Evolutionary conservation across 1,140 invertebrate species (phyloP), one percentile per base, ranked within the genome.

Genomic region (Platorchestia sp.): DNA sequence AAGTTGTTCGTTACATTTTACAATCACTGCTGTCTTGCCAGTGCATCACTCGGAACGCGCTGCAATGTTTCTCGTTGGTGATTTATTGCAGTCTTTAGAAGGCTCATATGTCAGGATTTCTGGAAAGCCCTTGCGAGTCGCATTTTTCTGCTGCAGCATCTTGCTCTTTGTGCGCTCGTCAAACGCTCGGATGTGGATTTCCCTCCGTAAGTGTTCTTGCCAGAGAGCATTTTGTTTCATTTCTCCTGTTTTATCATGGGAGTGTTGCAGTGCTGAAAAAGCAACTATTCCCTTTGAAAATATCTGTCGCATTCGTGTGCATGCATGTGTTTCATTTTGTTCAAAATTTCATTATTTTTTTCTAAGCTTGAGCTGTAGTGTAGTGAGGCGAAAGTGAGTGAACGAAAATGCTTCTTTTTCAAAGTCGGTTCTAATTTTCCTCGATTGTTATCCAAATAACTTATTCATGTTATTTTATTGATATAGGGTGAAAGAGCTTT

Each of bases 91-190:
- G 87, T 44, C 87, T 42, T 42, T 44, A 44, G 43, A 89, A 42
- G 41, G 87, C 87, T 89, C 87, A 89, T 44, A 89, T 44, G 43
- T 89, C 87, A 89, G 87, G 87, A 89, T 89, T 44, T 89, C 87
- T 36, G n/a, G 87, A 89, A 42, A 44, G 87, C 87, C 87, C 43
- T 44, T 89, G 43, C 43, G 43, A 89, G 43, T 42, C 87, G 87
- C 43, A 89, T 89, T 44, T 41, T 41, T 44, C 87, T 42, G n/a
- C 43, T 89, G 14, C 43, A 89, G 87, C 87, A 42, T 41, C 87
- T 89, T 44, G 87, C 87, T 89, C 87, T 89, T 89, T 89, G 87
- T 89, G 43, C 42, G n/a, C 87, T 44, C 87, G 87, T 44, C 43
- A 89, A 89, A 89, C 87, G 5, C 87, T 41, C 87, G 0, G 43